Conservation (phyloP, 2,113 vertebrate species). For the Micronisus gabar region DNA sequence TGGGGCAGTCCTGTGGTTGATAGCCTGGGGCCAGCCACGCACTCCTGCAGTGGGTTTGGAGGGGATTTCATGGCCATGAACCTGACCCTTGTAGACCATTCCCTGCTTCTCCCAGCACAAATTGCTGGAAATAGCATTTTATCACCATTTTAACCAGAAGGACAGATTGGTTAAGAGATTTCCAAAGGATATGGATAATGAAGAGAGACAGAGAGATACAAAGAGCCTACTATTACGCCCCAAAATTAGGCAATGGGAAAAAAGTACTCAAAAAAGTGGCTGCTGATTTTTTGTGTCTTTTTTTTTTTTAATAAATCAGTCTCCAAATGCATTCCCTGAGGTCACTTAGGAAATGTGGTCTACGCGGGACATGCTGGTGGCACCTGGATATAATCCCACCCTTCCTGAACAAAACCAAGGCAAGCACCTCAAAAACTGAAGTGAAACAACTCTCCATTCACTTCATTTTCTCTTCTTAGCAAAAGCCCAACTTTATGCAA, state of each 20-base stretch:
- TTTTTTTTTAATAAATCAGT: neutral
- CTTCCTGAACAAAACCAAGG: neutral
- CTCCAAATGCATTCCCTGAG: neutral
- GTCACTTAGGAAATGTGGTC: neutral
- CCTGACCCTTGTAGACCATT: neutral
- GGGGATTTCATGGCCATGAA: neutral
- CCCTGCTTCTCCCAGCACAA: neutral
- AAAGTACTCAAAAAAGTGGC: neutral
- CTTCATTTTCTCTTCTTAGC: neutral
- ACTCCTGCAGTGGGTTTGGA: neutral
- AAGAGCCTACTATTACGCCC: neutral
- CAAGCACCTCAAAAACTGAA: neutral
- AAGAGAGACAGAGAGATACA: neutral
- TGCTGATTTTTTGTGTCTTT: neutral
- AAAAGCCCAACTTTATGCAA: neutral
- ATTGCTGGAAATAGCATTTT: neutral
- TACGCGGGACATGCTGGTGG: neutral
- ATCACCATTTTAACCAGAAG: neutral
- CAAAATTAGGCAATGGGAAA: neutral
- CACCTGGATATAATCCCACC: neutral
- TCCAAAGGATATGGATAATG: neutral
- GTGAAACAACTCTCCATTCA: neutral
- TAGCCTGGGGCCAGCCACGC: fast-evolving
- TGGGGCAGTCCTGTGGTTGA: neutral
- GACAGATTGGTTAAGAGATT: neutral